Evolutionary conservation across 2,797 vertebrate genomes (phyloP).

Genomic region (Kryptopterus vitreolus): DNA sequence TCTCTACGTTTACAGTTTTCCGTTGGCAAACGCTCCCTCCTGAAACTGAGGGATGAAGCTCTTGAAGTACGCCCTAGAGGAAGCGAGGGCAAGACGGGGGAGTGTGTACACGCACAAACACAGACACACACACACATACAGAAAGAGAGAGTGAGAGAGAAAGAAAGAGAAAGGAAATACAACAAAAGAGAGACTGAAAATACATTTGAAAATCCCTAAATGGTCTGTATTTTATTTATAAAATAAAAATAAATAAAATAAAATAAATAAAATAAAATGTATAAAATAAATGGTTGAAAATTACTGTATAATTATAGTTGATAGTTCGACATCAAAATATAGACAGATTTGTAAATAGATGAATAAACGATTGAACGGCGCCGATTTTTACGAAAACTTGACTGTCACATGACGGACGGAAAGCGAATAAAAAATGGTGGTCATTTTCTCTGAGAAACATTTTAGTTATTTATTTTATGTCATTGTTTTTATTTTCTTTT

Average conservation of each 20-base stretch:
- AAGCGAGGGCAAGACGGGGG: conserved; percentile 49
- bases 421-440: too few species aligned
- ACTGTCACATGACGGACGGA: too few species aligned
- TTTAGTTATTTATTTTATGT: too few species aligned
- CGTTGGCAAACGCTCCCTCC: conserved; percentile 95
- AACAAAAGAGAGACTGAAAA: neutral
- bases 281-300: too few species aligned
- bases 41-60: conserved; percentile 98
- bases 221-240: neutral
- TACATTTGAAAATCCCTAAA: neutral
- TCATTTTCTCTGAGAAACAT: too few species aligned
- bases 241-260: neutral
- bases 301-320: too few species aligned
- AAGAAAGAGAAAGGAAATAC: neutral
- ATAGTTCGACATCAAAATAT: neutral
- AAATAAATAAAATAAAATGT: neutral
- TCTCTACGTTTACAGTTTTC: conserved; percentile 82
- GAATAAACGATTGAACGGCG: neutral
- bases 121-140: conserved; percentile 19
- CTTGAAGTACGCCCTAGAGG: conserved; percentile 90
- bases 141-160: neutral
- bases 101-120: neutral
- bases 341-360: neutral
- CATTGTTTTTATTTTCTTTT: neutral
- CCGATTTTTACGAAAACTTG: too few species aligned